Evolutionary conservation across 2,888 invertebrate genomes (phyloP).

Genomic region (Anagyrus pseudococci): DNA sequence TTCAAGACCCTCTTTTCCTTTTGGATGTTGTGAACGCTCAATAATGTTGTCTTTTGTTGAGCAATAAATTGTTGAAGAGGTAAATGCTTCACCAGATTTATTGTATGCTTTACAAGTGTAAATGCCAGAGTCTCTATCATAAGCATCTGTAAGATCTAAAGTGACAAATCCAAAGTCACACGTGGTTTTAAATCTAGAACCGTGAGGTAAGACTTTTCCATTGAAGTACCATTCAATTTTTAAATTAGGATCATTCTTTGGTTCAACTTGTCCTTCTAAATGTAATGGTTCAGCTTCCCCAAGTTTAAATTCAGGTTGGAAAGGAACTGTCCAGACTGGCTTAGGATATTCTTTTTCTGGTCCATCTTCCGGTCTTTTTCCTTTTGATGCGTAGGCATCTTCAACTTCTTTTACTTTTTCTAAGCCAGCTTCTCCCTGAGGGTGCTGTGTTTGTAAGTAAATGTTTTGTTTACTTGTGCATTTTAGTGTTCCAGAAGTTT

Average conservation of each 20-base stretch:
- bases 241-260: conserved; percentile 89
- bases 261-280: conserved; percentile 93
- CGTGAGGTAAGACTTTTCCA: conserved; percentile 85
- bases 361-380: conserved; percentile 71
- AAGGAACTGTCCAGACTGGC: conserved; percentile 85
- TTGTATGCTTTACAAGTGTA: conserved; percentile 92
- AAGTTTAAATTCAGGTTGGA: conserved; percentile 80
- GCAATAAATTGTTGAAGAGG: conserved; percentile 87
- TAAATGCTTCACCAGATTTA: conserved; percentile 88
- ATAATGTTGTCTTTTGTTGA: conserved; percentile 82
- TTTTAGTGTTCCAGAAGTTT: conserved; percentile 86
- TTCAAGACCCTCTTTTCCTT: conserved; percentile 91
- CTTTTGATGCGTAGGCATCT: conserved; percentile 77
- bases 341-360: conserved; percentile 82
- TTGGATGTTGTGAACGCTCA: conserved; percentile 91
- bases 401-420: conserved; percentile 91
- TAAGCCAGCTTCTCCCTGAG: conserved; percentile 89
- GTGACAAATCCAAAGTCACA: conserved; percentile 97
- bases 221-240: conserved; percentile 95
- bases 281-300: conserved; percentile 86
- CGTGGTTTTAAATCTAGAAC: conserved; percentile 88
- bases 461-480: conserved; percentile 82
- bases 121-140: conserved; percentile 92
- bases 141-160: conserved; percentile 89
- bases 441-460: conserved; percentile 91